Evolutionary conservation across 2,888 invertebrate genomes (phyloP).

Genomic region (Mycogona germanica): DNA sequence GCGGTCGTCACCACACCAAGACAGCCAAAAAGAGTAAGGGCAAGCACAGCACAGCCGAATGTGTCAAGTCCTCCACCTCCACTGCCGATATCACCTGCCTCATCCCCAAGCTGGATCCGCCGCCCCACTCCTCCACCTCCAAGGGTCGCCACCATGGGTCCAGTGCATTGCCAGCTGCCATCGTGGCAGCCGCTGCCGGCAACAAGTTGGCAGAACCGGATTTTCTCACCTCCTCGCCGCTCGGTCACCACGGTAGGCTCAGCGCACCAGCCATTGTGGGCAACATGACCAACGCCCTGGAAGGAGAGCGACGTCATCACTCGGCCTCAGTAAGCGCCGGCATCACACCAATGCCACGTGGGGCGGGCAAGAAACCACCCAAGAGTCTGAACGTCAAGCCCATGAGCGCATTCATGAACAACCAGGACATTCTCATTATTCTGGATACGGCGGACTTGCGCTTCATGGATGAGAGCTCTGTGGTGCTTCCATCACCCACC

Average conservation of each 20-base stretch:
- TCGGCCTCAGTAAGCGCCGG: not conserved
- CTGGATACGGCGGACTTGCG: conserved; percentile 75
- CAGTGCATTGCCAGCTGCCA: conserved; percentile 18
- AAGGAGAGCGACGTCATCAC: not conserved
- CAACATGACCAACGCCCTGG: not conserved
- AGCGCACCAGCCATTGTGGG: conserved; percentile 11
- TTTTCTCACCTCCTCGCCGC: conserved; percentile 9
- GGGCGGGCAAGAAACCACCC: conserved; percentile 12
- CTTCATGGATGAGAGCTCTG: conserved; percentile 62
- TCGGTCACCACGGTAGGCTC: conserved; percentile 11
- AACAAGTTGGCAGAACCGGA: not conserved
- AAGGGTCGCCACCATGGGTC: conserved; percentile 10
- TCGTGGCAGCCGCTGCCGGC: conserved; percentile 40
- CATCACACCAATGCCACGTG: not conserved
- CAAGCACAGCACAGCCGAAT: conserved; percentile 5
- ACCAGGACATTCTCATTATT: conserved; percentile 55
- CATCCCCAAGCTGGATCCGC: conserved; percentile 24
- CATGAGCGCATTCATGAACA: conserved; percentile 27
- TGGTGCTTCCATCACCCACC: conserved; percentile 42
- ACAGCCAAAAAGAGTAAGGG: conserved; percentile 15
- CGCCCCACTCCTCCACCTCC: conserved; percentile 15
- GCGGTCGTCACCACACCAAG: conserved; percentile 7
- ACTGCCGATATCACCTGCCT: no score
- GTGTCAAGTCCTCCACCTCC: conserved; percentile 6
- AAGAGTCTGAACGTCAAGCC: conserved; percentile 33